Evolutionary conservation across 2,888 invertebrate species (phyloP).

Genomic region (Chorisops tibialis): DNA sequence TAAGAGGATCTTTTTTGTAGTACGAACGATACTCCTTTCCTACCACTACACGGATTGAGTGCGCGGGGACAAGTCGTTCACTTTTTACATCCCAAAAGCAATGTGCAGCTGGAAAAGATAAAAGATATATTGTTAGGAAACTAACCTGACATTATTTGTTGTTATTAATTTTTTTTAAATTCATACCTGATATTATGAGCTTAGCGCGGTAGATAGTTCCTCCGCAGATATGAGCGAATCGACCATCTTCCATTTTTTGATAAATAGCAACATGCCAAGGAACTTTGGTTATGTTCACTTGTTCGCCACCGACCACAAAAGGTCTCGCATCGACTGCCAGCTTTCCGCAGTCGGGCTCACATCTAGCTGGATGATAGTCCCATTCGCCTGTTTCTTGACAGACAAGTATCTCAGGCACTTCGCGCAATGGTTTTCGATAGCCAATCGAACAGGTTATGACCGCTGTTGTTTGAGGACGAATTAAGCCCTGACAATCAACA

Average conservation of each 20-base stretch:
- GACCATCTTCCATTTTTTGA: not conserved
- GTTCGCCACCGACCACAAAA: conserved; percentile 29
- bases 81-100: conserved; percentile 30
- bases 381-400: conserved; percentile 41
- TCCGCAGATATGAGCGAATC: conserved; percentile 36
- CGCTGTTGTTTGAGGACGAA: conserved; percentile 34
- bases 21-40: conserved; percentile 26
- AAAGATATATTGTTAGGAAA: no score
- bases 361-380: conserved; percentile 37
- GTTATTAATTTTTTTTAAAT: no score
- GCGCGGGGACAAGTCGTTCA: not conserved
- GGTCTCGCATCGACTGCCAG: conserved; percentile 19
- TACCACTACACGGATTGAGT: not conserved
- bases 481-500: conserved; percentile 30
- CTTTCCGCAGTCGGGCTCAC: conserved; percentile 41
- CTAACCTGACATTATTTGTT: no score
- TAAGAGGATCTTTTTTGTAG: conserved; percentile 26
- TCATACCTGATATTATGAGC: conserved; percentile 39
- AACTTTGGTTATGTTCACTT: conserved; percentile 31
- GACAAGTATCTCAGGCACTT: not conserved
- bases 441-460: conserved; percentile 32
- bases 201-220: conserved; percentile 41
- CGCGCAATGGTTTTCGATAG: conserved; percentile 15
- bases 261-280: conserved; percentile 45
- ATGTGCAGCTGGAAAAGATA: conserved; percentile 30